Evolutionary conservation across 2,113 vertebrate genomes (phyloP), one percentile per base, ranked within the genome.

Genomic region (Saccopteryx leptura): DNA sequence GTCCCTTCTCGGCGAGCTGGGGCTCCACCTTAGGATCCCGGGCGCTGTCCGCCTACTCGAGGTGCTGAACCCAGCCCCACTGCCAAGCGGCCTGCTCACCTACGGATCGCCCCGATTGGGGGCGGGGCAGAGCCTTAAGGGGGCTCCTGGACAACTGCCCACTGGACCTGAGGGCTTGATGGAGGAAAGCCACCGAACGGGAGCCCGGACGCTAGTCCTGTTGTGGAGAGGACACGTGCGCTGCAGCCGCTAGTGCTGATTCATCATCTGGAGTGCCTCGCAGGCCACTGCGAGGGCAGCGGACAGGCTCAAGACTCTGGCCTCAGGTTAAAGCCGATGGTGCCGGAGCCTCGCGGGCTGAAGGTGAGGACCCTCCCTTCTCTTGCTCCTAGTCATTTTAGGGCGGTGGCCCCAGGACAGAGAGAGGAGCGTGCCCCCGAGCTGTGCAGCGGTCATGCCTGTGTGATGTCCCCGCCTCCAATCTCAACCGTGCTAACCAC

Each of bases 1-100:
- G 60, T 26, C 33, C 0, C 18, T 46, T 0, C 2, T 1, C 7
- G 0, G 1, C n/a, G 50, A 69, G 26, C 46, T 0, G 0, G 6
- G 5, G 39, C 82, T 15, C 72, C 61, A 1, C 78, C 24, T 5
- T 11, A 0, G 0, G 39, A 46, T 28, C n/a, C 28, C 46, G 50
- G 95, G 97, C 93, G 90, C 97, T 96, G 96, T 97, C 97, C 97
- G 21, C 80, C 52, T 26, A n/a, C 39, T 56, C 58, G 12, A 33
- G 96, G 95, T 97, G 96, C 97, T 97, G 96, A 97, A 95, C n/a
- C 33, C 60, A 5, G 56, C 58, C 9, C 23, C 15, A 0, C 65
- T 0, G 39, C 69, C 78, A 1, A 17, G 78, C 19, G 14, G 71
- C 93, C 94, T n/a, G 74, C 9, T 52, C 65, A 13, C 69, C 66